Evolutionary conservation across 1,140 invertebrate species (phyloP), one percentile per base, ranked within the genome.

Genomic region (Drosophila insularis): DNA sequence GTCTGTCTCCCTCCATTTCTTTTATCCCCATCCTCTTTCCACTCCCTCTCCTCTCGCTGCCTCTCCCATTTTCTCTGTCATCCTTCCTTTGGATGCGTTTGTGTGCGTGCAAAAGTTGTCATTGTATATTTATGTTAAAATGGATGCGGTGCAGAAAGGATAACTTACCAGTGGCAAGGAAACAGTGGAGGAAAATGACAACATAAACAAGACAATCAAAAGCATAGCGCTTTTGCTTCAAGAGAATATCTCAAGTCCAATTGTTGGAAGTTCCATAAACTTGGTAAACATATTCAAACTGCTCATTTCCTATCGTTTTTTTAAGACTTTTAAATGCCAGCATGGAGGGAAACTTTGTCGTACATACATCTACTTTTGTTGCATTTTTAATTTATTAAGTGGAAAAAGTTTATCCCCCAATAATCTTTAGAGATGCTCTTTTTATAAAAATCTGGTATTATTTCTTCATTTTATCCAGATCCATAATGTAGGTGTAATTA

Each of bases 101-200:
- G 66, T 68, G 37, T 46, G 66, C 21, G 39, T 14, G 46, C 60
- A 31, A 58, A 31, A 40, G 46, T 68, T 78, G 74, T 87, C 75
- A 82, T 87, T 81, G 81, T 71, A 66, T 82, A 87, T 86, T 82
- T 76, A 87, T 70, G 79, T 72, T 82, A 82, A 50, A 86, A 81
- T 86, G 74, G 53, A 84, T 55, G 62, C 61, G 61, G 21, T 59
- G 76, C 31, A 66, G 74, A 73, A 64, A 68, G 68, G 78, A 80
- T 56, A 39, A 54, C 21, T 58, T 50, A 50, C 43, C 43, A 50
- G 2, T 21, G 43, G 43, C 63, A 74, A 75, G 39, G 46, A 13
- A 63, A 64, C 60, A 14, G 32, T 73, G 61, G 53, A 63, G 43
- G 43, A 50, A 50, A 50, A 50, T 50, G 43, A 19, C 43, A 50